A percentile compares a stretch with the other conserved stretches of the same genome.
Conservation (phyloP, 2,888 invertebrate genomes). For the Incurvaria masculella region DNA sequence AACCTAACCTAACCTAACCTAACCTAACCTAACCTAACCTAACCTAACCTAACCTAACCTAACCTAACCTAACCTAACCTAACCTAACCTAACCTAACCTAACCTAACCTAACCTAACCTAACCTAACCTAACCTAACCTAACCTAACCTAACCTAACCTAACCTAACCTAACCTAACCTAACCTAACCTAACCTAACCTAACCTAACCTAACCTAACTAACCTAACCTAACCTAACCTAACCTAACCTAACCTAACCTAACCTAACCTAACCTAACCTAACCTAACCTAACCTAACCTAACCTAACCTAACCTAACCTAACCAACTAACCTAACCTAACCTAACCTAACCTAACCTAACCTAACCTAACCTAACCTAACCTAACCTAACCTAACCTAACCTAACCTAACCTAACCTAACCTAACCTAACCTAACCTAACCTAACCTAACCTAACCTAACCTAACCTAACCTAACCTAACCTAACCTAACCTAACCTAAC, state of each 20-base stretch:
- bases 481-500: conserved; percentile 18
- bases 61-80: no score
- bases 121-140: no score
- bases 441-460: conserved; percentile 17
- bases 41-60: no score
- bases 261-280: conserved; percentile 13
- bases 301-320: conserved; percentile 7
- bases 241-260: conserved; percentile 13
- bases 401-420: conserved; percentile 15
- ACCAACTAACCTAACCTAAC: conserved; percentile 15
- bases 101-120: no score
- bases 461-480: conserved; percentile 13
- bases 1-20: no score
- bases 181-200: no score
- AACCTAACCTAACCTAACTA: no score
- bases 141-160: no score
- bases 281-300: conserved; percentile 10
- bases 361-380: conserved; percentile 13
- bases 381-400: conserved; percentile 15
- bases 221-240: conserved; percentile 14
- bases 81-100: no score
- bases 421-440: conserved; percentile 17
- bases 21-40: no score
- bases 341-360: conserved; percentile 11
- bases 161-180: no score